Evolutionary conservation across 2,797 vertebrate genomes (phyloP), one percentile per base, ranked within the genome.

Genomic region (Anisognathus igniventris): DNA sequence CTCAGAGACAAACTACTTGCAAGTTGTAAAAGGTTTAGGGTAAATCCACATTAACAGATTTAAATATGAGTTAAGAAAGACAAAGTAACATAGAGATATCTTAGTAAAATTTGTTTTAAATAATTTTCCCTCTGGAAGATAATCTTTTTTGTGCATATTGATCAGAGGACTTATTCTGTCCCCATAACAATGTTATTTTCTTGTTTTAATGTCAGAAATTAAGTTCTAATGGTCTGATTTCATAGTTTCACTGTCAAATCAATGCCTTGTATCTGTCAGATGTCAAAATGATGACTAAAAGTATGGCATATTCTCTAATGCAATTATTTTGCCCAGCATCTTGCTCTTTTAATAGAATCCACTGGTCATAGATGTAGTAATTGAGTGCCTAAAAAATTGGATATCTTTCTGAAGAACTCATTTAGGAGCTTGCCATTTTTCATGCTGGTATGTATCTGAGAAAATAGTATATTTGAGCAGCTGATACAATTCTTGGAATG

Each of bases 241-340:
- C 83, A 56, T 75, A 71, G 66, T 84, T 94, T 67, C 48, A 66
- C 19, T 90, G 73, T 94, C 70, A 94, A 72, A 94, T 92, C 81
- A 91, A 77, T 94, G 74, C 30, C 14, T 76, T 68, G 12, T 92
- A 62, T 85, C 64, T 96, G 72, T 94, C 75, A 72, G 57, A 61
- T 88, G 67, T 82, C 83, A 93, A 88, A 95, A 73, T 88, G 71
- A 84, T 86, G 74, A 66, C 68, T 92, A 58, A 79, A 93, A 74
- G 15, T 87, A 33, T 65, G 39, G 16, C 31, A 5, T 70, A 61
- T 87, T 81, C 54, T 58, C 10, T 76, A 90, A 78, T 67, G 68
- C 37, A 94, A 76, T 93, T 87, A 82, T 86, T 91, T 91, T 86
- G 51, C 58, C 39, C 22, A 27, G 61, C 16, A 40, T 35, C 73